These are phyloP conservation scores for Brachypodius melanocephalos DNA, from an alignment of 2,113 vertebrate genomes.

Conservation along the genomic window DNA sequence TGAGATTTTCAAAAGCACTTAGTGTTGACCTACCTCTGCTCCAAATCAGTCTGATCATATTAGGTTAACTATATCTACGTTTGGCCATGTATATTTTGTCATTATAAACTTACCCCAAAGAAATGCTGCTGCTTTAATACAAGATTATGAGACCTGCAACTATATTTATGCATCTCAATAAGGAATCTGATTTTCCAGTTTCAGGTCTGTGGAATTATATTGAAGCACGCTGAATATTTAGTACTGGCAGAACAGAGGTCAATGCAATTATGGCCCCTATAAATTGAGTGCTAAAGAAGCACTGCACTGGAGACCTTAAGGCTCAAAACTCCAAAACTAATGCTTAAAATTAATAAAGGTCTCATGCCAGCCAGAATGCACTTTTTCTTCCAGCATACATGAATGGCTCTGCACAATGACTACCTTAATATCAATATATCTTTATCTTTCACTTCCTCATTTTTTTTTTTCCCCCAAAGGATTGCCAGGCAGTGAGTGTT, in stretches of 20 bases:
- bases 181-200: neutral
- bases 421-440: neutral
- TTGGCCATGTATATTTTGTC: slow-evolving; percentile 10
- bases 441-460: neutral
- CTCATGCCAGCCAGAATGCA: neutral
- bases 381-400: neutral
- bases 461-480: accelerated
- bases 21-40: slow-evolving; percentile 49
- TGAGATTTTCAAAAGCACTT: slow-evolving; percentile 50
- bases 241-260: neutral
- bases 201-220: neutral
- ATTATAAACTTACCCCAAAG: slow-evolving; percentile 43
- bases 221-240: neutral
- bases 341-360: neutral
- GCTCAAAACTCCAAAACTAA: neutral
- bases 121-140: slow-evolving; percentile 6
- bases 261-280: neutral
- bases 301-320: neutral
- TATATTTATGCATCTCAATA: slow-evolving; percentile 2
- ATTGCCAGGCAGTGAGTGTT: neutral
- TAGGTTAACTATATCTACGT: slow-evolving; percentile 40
- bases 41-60: slow-evolving; percentile 58
- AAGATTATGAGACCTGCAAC: neutral
- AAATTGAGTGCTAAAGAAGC: neutral
- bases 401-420: neutral